phyloP scores from a whole-genome alignment of 2,888 invertebrate species.

The Horisme vitalbata region DNA sequence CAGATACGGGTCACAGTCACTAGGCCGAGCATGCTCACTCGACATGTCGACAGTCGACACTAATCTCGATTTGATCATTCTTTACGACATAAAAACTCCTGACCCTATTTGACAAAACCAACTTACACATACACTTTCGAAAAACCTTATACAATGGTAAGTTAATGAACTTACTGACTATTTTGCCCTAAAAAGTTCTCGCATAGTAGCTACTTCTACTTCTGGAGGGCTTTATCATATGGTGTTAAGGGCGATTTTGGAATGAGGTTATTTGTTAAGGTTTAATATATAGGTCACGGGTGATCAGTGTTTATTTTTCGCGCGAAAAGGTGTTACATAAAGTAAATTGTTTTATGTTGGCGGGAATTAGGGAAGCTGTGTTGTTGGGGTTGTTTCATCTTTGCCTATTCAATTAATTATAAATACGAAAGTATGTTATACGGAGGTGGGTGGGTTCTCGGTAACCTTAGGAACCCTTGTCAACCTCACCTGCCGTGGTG shows the following conservation, averaged over 20 bases:
- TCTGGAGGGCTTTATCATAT: slow-evolving; percentile 3
- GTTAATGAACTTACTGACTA: background rate
- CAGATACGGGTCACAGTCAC: slow-evolving; percentile 28
- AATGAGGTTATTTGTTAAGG: slow-evolving; percentile 3
- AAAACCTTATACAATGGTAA: background rate
- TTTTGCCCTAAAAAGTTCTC: background rate
- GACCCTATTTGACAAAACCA: slow-evolving; percentile 29
- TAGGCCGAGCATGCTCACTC: slow-evolving; percentile 25
- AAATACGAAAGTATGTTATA: too few relatives aligned
- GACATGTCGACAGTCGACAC: slow-evolving; percentile 37
- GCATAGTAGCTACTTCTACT: background rate
- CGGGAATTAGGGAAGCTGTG: slow-evolving; percentile 8
- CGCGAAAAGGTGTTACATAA: slow-evolving; percentile 19
- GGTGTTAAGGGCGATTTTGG: slow-evolving; percentile 4
- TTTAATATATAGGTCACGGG: slow-evolving; percentile 35
- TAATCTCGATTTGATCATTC: slow-evolving; percentile 48
- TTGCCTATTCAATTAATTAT: too few relatives aligned
- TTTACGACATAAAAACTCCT: slow-evolving; percentile 45
- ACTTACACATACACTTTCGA: background rate
- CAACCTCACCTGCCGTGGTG: too few relatives aligned
- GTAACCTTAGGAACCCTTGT: too few relatives aligned
- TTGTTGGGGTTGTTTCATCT: slow-evolving; percentile 2
- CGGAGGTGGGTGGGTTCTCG: too few relatives aligned
- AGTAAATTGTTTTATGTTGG: slow-evolving; percentile 16
- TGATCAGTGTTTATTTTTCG: slow-evolving; percentile 33